phyloP scores from a whole-genome alignment of 2,888 invertebrate species.

The Leucophenga maculata region DNA sequence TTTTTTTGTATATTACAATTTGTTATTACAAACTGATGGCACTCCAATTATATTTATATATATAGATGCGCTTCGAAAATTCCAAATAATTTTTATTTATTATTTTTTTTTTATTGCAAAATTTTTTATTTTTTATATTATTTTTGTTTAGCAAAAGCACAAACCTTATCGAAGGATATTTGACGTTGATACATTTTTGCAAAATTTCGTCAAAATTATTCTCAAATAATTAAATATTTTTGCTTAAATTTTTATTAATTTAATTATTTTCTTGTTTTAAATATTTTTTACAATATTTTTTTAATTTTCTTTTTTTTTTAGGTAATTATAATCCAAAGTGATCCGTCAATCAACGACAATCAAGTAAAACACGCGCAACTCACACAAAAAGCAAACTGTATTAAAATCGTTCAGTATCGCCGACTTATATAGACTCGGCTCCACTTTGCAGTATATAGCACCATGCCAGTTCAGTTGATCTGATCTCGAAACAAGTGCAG shows the following conservation, averaged over 20 bases:
- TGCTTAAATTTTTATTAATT: conserved; percentile 52
- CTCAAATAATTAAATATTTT: not conserved
- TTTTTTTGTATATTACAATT: too few relatives aligned
- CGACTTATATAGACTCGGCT: conserved; percentile 62
- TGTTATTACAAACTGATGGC: too few relatives aligned
- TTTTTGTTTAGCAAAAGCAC: conserved; percentile 30
- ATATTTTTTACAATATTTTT: too few relatives aligned
- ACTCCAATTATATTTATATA: too few relatives aligned
- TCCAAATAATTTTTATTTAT: too few relatives aligned
- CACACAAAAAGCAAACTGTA: conserved; percentile 40
- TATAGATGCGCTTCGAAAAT: too few relatives aligned
- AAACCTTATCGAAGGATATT: conserved; percentile 69
- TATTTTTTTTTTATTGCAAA: too few relatives aligned
- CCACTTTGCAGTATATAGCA: too few relatives aligned
- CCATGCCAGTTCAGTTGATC: not conserved
- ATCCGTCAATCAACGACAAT: not conserved
- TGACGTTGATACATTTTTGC: conserved; percentile 64
- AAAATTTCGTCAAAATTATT: not conserved
- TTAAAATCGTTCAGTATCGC: conserved; percentile 25
- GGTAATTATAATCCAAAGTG: conserved; percentile 5
- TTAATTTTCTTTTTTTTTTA: conserved; percentile 11
- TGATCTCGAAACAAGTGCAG: not conserved
- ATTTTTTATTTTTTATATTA: too few relatives aligned
- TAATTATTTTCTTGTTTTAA: conserved; percentile 17
- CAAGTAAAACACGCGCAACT: conserved; percentile 11